Evolutionary conservation across 2,888 invertebrate species (phyloP).

Genomic region (Micoletzkya japonica): DNA sequence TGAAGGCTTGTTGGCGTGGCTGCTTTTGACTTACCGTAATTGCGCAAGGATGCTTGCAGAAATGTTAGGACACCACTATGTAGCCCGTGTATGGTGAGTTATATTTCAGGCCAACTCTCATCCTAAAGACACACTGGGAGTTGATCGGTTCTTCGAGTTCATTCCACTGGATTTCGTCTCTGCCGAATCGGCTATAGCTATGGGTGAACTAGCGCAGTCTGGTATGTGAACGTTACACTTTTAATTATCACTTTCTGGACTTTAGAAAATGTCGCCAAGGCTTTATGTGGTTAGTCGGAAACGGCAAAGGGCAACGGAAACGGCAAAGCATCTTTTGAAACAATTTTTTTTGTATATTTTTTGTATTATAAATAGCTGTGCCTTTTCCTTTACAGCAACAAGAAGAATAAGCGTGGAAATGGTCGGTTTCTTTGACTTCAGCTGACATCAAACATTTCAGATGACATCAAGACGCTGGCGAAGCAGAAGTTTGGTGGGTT

Average conservation of each 20-base stretch:
- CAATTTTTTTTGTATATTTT: background rate
- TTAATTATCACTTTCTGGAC: background rate
- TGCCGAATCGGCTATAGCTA: background rate
- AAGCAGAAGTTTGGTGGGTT: conserved; percentile 31
- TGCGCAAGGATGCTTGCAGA: too few relatives aligned
- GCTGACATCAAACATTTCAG: conserved; percentile 16
- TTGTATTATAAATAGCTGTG: background rate
- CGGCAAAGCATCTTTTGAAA: too few relatives aligned
- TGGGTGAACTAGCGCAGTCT: conserved; percentile 5
- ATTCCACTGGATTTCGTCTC: conserved; percentile 21
- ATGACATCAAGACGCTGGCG: conserved; percentile 26
- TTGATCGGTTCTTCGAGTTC: background rate
- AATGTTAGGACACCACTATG: too few relatives aligned
- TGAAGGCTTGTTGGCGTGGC: too few relatives aligned
- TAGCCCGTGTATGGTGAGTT: too few relatives aligned
- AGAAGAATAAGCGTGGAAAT: background rate
- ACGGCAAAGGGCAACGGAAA: too few relatives aligned
- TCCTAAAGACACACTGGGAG: conserved; percentile 1
- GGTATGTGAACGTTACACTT: conserved; percentile 6
- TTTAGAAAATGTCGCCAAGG: too few relatives aligned
- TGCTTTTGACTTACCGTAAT: too few relatives aligned
- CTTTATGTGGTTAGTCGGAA: too few relatives aligned
- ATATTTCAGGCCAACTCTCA: conserved; percentile 2
- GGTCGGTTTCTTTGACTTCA: background rate
- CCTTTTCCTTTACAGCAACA: background rate